Base-by-base conservation (phyloP, 1,140 invertebrate species). In the Procambarus clarkii region DNA sequence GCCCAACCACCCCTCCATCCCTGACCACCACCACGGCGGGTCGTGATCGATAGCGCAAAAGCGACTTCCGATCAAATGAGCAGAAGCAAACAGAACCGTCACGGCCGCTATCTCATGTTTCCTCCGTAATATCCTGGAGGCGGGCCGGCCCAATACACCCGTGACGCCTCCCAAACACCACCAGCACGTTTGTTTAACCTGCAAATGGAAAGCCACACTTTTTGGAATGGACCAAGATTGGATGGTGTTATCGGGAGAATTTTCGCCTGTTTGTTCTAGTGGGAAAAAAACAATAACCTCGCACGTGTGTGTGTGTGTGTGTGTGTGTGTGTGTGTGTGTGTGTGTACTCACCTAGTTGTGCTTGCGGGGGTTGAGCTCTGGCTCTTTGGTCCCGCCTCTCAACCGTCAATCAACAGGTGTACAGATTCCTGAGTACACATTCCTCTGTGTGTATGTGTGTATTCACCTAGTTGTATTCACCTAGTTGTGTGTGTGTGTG, bases 21-120 rank as follows among this genome's bases (percentile, higher is more conserved):
- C 34, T 34, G 34, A 34, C 34, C 34, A 34, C 34, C 34, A 34
- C 34, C 50, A 9, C 50, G 8, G 50, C 5, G 13, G 8, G 24
- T n/a, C 81, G 50, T 78, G 89, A 91, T 91, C 89, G 89, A 91
- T 91, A 91, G 82, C 82, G 89, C 71, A 85, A 91, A 91, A 85
- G 77, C 44, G 74, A 86, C 89, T 91, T 86, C 83, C 82, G 89
- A 91, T 91, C 82, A 91, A 91, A 91, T 91, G 89, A 91, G 82
- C 60, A 85, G 74, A 69, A 83, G 89, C 83, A 91, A 91, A 91
- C 89, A 91, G 60, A 79, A 77, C 45, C 82, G 83, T 91, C 89
- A 91, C 89, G 89, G 9, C 58, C 74, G n/a, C 60, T 91, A 85
- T 91, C 89, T 91, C 89, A 86, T 91, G 89, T 91, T 91, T 86